Evolutionary conservation across 2,797 vertebrate species (phyloP).

Genomic region (Syncerus caffer): DNA sequence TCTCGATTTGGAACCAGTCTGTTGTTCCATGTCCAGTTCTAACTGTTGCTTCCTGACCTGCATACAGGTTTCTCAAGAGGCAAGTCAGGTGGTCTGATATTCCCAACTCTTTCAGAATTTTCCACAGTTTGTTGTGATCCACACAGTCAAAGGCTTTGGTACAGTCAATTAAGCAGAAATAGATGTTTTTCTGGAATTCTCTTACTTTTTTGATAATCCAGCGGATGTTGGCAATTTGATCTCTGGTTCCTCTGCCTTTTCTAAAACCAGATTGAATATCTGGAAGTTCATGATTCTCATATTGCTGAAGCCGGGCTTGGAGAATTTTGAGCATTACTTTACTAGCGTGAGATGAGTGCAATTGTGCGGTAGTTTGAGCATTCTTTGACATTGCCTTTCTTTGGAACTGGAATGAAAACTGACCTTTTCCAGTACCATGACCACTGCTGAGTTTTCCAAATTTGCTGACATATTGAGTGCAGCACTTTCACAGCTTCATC

Average conservation of each 20-base stretch:
- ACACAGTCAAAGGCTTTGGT: neutral
- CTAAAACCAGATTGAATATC: neutral
- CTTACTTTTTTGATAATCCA: neutral
- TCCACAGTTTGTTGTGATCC: neutral
- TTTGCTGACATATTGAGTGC: neutral
- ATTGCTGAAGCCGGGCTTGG: neutral
- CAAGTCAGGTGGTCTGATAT: neutral
- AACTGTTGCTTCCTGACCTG: neutral
- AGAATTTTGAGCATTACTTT: neutral
- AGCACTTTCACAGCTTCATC: neutral
- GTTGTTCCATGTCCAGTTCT: neutral
- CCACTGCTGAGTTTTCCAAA: neutral
- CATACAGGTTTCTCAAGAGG: neutral
- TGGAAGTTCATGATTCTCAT: neutral
- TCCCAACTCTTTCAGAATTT: neutral
- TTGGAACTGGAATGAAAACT: neutral
- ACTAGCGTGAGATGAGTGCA: neutral
- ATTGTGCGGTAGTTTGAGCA: neutral
- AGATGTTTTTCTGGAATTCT: neutral
- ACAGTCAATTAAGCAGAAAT: neutral
- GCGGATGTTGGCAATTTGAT: fast-evolving
- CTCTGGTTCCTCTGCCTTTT: neutral
- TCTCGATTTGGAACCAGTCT: neutral
- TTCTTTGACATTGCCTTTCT: neutral
- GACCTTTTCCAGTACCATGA: neutral